Percentiles rank a stretch among this genome's conserved stretches.
These are phyloP conservation scores for Aurelia coerulea DNA, from an alignment of 30 jellyfish, hydroid and myxozoan genomes.

Conservation along the genomic window DNA sequence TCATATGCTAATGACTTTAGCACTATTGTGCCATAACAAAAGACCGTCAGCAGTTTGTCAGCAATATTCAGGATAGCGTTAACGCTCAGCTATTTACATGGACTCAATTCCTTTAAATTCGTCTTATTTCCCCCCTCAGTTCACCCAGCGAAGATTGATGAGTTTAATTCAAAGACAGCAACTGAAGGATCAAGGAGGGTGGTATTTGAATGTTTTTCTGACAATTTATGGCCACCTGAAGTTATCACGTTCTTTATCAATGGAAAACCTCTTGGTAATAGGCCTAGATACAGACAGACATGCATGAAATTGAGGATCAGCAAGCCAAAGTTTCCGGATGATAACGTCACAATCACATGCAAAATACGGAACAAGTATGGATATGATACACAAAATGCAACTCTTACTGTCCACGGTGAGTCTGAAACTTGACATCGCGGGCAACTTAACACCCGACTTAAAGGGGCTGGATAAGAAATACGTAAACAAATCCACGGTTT, in stretches of 20 bases:
- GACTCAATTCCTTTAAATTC: neutral
- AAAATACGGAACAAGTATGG: slow-evolving; percentile 73
- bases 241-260: slow-evolving; percentile 25
- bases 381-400: slow-evolving; percentile 58
- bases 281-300: slow-evolving; percentile 4
- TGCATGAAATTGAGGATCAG: slow-evolving; percentile 60
- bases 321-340: slow-evolving; percentile 69
- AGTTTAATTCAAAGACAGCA: slow-evolving; percentile 16
- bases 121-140: neutral
- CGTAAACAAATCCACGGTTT: no score
- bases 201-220: slow-evolving; percentile 40
- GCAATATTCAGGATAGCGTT: no score
- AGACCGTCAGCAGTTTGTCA: no score
- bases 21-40: no score
- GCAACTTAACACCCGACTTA: no score
- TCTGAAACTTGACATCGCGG: neutral
- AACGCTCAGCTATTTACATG: no score
- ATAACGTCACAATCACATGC: slow-evolving; percentile 68
- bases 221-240: slow-evolving; percentile 39
- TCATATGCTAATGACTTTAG: no score
- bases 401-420: slow-evolving; percentile 67
- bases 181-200: slow-evolving; percentile 22
- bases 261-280: slow-evolving; percentile 38
- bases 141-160: slow-evolving; percentile 24
- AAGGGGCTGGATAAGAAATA: no score